A percentile compares a stretch with the other conserved stretches of the same genome.
Evolutionary conservation across 2,113 vertebrate species (phyloP).

Genomic region (Anolis carolinensis): DNA sequence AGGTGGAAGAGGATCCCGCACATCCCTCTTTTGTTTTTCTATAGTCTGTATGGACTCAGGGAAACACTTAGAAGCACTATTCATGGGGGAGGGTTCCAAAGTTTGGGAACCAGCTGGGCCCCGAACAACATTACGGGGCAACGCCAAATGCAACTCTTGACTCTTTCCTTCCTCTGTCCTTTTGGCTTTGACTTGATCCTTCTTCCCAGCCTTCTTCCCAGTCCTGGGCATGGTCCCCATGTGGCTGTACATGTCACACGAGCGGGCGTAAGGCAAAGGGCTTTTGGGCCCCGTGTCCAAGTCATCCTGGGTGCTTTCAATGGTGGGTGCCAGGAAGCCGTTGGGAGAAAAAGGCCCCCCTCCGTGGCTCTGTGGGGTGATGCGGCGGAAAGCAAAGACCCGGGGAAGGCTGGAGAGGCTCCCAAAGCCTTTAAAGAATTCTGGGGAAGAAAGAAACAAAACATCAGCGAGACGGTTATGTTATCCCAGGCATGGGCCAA

Average conservation of each 20-base stretch:
- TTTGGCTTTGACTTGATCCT: slow-evolving; percentile 17
- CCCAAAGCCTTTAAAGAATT: slow-evolving; percentile 87
- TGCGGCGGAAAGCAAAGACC: slow-evolving; percentile 71
- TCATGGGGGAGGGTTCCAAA: accelerated
- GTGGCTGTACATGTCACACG: slow-evolving; percentile 90
- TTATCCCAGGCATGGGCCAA: no score
- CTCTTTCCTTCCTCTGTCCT: not conserved
- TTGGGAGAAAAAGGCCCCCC: slow-evolving; percentile 15
- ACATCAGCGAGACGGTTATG: not conserved
- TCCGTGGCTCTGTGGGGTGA: accelerated
- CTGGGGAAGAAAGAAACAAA: slow-evolving; percentile 50
- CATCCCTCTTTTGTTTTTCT: accelerated
- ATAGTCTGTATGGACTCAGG: accelerated
- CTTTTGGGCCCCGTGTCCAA: slow-evolving; percentile 79
- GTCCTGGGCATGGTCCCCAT: slow-evolving; percentile 91
- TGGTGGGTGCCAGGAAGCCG: slow-evolving; percentile 42
- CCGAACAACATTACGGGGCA: accelerated
- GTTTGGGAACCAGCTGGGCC: accelerated
- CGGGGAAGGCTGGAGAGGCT: slow-evolving; percentile 85
- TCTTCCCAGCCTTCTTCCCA: slow-evolving; percentile 45
- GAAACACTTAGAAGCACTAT: not conserved
- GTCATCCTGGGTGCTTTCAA: slow-evolving; percentile 80
- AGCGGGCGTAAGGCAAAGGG: slow-evolving; percentile 82
- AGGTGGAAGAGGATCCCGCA: accelerated
- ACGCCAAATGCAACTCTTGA: not conserved